Conservation (phyloP, 2,888 invertebrate species). For the Cremastinae sp. region DNA sequence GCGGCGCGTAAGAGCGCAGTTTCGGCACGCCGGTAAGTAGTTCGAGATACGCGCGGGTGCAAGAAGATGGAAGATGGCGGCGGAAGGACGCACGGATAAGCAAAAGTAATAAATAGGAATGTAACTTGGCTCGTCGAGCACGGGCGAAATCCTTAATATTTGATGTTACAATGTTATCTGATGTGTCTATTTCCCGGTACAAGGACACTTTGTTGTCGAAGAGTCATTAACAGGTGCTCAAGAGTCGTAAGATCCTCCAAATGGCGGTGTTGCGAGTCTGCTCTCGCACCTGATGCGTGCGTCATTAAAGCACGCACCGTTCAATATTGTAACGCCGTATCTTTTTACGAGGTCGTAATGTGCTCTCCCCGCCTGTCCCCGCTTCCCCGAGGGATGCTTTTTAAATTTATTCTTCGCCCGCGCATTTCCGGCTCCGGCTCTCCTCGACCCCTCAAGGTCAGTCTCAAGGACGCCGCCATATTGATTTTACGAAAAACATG, state of each 20-base stretch:
- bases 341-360: slow-evolving; percentile 71
- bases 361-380: slow-evolving; percentile 63
- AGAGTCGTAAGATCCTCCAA: slow-evolving; percentile 62
- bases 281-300: slow-evolving; percentile 69
- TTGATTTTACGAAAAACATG: neutral
- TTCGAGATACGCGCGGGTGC: neutral
- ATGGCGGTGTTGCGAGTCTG: slow-evolving; percentile 64
- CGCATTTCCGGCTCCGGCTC: too few species aligned
- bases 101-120: slow-evolving; percentile 17
- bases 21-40: neutral
- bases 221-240: slow-evolving; percentile 72
- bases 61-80: neutral
- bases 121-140: slow-evolving; percentile 32
- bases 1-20: too few species aligned
- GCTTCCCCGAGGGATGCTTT: slow-evolving; percentile 5
- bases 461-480: too few species aligned
- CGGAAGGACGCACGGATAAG: neutral
- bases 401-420: too few species aligned
- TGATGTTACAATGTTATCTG: slow-evolving; percentile 48
- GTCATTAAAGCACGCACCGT: slow-evolving; percentile 71
- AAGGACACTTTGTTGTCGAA: slow-evolving; percentile 65
- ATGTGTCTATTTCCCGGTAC: slow-evolving; percentile 28
- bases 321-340: slow-evolving; percentile 70
- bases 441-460: too few species aligned
- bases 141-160: slow-evolving; percentile 39